Base-by-base conservation (phyloP, 2,113 vertebrate species). In the Zosterops japonicus region DNA sequence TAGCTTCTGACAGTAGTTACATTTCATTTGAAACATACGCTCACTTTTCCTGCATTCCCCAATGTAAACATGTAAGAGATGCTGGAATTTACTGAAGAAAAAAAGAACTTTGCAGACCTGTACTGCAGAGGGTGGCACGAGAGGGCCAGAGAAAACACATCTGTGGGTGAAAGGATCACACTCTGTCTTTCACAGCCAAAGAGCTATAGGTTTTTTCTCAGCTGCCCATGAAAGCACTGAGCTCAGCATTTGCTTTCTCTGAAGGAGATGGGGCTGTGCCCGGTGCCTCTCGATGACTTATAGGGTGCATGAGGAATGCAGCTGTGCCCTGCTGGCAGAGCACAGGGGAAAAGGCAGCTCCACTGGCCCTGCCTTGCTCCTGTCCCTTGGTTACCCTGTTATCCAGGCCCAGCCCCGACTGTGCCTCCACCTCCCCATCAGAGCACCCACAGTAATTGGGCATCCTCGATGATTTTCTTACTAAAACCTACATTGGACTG, bases 11-110 rank as follows among this genome's bases (percentile, higher is more conserved):
- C 89, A 95, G 83, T 95, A 94, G 64, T 83, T 92, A 79, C 68
- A 95, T 90, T 97, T 96, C 93, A 90, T 97, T 97, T 96, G 68
- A 96, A 96, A 95, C 82, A 95, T 64, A 93, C 76, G 42, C 53
- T 72, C 52, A 90, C 79, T 96, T 93, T 92, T 88, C 44, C 75
- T 82, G 41, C 91, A 80, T 94, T 89, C 93, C 77, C 95, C 68
- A 87, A 53, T 70, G 57, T 97, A 93, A 96, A 86, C 65, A 89
- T 63, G 80, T 87, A 79, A 67, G 61, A 89, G 88, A 90, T 93
- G 83, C 78, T 94, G 93, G 95, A 94, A 96, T 78, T 83, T 56
- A 89, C 52, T 31, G 90, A 85, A 92, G 64, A 78, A 68, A 71
- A 94, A 94, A 96, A 93, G 71, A 83, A 82, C 75, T 80, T 81